Evolutionary conservation across 2,888 invertebrate species (phyloP), one percentile per base, ranked within the genome.

Genomic region (Nowickia ferox): DNA sequence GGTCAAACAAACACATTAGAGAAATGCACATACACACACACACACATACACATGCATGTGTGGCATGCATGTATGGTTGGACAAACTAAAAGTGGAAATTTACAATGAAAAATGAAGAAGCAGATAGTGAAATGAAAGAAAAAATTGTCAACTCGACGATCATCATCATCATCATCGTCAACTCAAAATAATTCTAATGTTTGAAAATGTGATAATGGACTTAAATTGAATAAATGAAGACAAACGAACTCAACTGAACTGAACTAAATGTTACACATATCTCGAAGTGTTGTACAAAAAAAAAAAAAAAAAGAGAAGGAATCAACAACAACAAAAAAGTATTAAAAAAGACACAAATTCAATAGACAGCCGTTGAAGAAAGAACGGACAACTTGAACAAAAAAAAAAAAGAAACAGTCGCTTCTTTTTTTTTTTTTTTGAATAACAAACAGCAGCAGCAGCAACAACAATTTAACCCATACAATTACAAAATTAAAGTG

Each of bases 101-200:
- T 78, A 69, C 72, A 72, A 66, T 59, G 17, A 71, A 69, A n/a
- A 61, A 44, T 22, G 22, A 72, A 80, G 80, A 61, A 65, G 15
- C 11, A 19, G 19, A 3, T 40, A 17, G 6, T 9, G 38, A 61
- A 51, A 46, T 19, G 15, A 6, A 48, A 51, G 63, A 74, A 51
- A 22, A 55, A 38, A 65, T 51, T 72, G 61, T 72, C 63, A 38
- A 53, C 55, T 46, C 53, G 44, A 59, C 38, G 66, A 74, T 57
- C 77, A 30, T 68, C 78, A 51, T 72, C 69, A 51, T 55, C 74
- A 40, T 63, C 81, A 42, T 55, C 86, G 48, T 38, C 84, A 88
- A 88, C 84, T 83, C 86, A 85, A 89, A 89, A 88, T 88, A 89
- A 63, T 81, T 77, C 88, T 89, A 91, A 89, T 90, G 90, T 87